Percentiles rank a stretch among this genome's conserved stretches.
Conservation (phyloP, 1,140 invertebrate species). For the Drepana arcuata region DNA sequence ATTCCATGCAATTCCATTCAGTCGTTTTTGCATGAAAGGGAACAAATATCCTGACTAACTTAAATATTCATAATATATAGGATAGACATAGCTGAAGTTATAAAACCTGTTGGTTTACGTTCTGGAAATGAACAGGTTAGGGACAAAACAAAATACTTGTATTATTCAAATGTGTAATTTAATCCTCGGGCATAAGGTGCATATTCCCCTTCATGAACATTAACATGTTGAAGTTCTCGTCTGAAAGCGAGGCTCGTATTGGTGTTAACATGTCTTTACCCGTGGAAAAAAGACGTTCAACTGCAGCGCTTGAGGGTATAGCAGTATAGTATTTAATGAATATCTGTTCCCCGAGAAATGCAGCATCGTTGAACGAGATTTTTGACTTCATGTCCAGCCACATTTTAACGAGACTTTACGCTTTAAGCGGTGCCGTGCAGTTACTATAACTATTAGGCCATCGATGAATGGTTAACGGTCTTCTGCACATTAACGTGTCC, state of each 20-base stretch:
- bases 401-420: slow-evolving; percentile 22
- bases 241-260: slow-evolving; percentile 24
- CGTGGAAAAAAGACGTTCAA: slow-evolving; percentile 23
- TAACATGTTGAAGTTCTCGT: slow-evolving; percentile 28
- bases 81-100: neutral
- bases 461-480: slow-evolving; percentile 16
- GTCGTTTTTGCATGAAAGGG: too few species aligned
- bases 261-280: slow-evolving; percentile 26
- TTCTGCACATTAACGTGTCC: slow-evolving; percentile 16
- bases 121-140: slow-evolving; percentile 23
- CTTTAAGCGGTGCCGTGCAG: slow-evolving; percentile 13
- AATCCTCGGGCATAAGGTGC: slow-evolving; percentile 21
- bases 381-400: slow-evolving; percentile 24
- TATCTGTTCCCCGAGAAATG: slow-evolving; percentile 24
- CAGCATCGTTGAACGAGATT: slow-evolving; percentile 21
- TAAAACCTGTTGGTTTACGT: slow-evolving; percentile 19
- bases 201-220: slow-evolving; percentile 26
- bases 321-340: slow-evolving; percentile 26
- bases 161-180: slow-evolving; percentile 23
- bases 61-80: neutral
- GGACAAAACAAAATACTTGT: slow-evolving; percentile 22
- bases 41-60: too few species aligned
- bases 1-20: too few species aligned
- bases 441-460: too few species aligned
- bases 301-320: slow-evolving; percentile 26